These are phyloP conservation scores for Discoglossus pictus DNA, from an alignment of 2,797 vertebrate species.

Conservation along the genomic window DNA sequence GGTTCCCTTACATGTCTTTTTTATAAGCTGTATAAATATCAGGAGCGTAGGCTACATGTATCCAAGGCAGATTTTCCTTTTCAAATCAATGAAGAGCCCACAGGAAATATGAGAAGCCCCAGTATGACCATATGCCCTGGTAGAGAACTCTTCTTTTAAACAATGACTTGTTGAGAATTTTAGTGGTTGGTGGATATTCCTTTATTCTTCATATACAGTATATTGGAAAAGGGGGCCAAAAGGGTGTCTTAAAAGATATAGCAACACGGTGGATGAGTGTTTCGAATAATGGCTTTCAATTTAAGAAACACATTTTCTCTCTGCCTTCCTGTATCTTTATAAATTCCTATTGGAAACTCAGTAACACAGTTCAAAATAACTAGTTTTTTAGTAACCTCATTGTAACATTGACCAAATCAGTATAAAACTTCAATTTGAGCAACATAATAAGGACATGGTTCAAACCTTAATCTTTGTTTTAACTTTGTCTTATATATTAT, in stretches of 20 bases:
- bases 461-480: background rate
- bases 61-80: conserved; percentile 48
- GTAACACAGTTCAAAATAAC: conserved; percentile 23
- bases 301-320: conserved; percentile 35
- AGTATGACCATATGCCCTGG: conserved; percentile 45
- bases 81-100: conserved; percentile 46
- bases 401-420: conserved; percentile 37
- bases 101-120: conserved; percentile 39
- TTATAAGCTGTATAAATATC: conserved; percentile 41
- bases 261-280: conserved; percentile 26
- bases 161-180: conserved; percentile 40
- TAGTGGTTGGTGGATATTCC: conserved; percentile 35
- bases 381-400: conserved; percentile 3
- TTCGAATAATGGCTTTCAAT: conserved; percentile 48
- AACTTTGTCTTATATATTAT: background rate
- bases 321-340: conserved; percentile 38
- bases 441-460: conserved; percentile 21
- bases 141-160: conserved; percentile 42
- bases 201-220: conserved; percentile 45
- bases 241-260: conserved; percentile 40
- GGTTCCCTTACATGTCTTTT: conserved; percentile 25
- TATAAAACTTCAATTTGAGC: background rate
- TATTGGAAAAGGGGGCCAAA: conserved; percentile 37
- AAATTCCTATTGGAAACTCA: conserved; percentile 17
- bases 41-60: conserved; percentile 35